Evolutionary conservation across 2,797 vertebrate genomes (phyloP), one percentile per base, ranked within the genome.

Genomic region (Myripristis jacobus): DNA sequence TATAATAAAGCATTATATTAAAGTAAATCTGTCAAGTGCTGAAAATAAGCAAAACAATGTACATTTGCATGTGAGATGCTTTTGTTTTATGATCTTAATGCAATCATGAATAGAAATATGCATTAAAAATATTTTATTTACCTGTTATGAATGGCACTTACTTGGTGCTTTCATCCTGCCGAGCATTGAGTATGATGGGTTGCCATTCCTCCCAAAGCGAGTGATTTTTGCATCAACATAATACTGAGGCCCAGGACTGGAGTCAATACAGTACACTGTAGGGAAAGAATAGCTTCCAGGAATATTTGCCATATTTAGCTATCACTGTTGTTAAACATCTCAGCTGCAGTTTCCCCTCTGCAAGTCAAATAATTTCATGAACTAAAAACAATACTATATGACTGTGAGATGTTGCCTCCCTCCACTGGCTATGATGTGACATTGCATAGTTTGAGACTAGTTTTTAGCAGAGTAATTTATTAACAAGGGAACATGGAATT

Each of bases 191-290:
- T 93, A 96, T 27, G 95, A 92, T 22, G 95, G 95, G 1, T 93
- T 93, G 41, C 93, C 93, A 43, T 91, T 93, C 13, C 89, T 92
- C 59, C 96, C 96, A 56, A 95, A 96, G 44, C 95, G 94, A 18
- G 95, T 96, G 29, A 95, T 81, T 60, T 93, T 95, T 1, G 94
- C 93, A 67, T 96, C 93, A 73, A 97, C 79, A 2, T 93, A 91
- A 79, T 96, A 96, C 57, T 77, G 86, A 13, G 96, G 96, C 3
- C 96, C 96, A 0, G 96, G 96, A 83, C 95, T 96, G 68, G 89
- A 83, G 59, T 95, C 92, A 18, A 91, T 90, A 29, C 60, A 75
- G 27, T 93, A 90, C 70, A 93, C 96, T 97, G 88, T 5, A 82
- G 18, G 3, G n/a, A 52, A 73, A 72, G 4, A 15, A 18, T 6